These are phyloP conservation scores for Hirtodrosophila duncani DNA, from an alignment of 2,888 invertebrate species.

Conservation along the genomic window DNA sequence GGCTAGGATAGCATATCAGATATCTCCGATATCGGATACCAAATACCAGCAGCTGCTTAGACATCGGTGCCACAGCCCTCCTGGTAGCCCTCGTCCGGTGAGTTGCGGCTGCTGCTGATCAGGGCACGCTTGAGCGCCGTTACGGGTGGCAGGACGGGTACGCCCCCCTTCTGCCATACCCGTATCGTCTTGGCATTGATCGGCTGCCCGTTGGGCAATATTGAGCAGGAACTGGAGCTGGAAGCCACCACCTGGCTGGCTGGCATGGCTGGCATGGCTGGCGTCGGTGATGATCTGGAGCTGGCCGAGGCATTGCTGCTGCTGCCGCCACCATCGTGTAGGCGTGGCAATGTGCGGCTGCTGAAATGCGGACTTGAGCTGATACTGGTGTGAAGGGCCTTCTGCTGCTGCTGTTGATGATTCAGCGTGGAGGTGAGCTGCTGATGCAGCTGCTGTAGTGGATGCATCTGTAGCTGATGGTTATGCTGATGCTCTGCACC, in stretches of 20 bases:
- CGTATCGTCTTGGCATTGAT: constrained; percentile 88
- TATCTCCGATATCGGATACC: too few relatives aligned
- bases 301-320: constrained; percentile 40
- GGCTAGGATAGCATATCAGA: too few relatives aligned
- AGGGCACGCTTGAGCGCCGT: constrained; percentile 90
- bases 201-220: constrained; percentile 77
- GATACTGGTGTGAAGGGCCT: constrained; percentile 68
- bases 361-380: constrained; percentile 65
- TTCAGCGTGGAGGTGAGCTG: constrained; percentile 55
- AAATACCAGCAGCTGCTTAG: constrained; percentile 79
- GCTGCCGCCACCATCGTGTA: constrained; percentile 55
- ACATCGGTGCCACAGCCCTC: constrained; percentile 96
- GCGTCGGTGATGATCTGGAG: constrained; percentile 47
- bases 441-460: constrained; percentile 79
- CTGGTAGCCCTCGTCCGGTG: constrained; percentile 94
- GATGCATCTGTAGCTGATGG: constrained; percentile 77
- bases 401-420: constrained; percentile 63
- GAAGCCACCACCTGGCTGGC: constrained; percentile 21
- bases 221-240: constrained; percentile 68
- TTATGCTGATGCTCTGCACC: constrained; percentile 78
- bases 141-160: constrained; percentile 91
- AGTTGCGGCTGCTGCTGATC: constrained; percentile 89
- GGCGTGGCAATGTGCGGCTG: constrained; percentile 62
- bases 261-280: constrained; percentile 19
- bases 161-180: constrained; percentile 91